phyloP scores from a whole-genome alignment of 1,140 invertebrate species.

The Tribolium castaneum region DNA sequence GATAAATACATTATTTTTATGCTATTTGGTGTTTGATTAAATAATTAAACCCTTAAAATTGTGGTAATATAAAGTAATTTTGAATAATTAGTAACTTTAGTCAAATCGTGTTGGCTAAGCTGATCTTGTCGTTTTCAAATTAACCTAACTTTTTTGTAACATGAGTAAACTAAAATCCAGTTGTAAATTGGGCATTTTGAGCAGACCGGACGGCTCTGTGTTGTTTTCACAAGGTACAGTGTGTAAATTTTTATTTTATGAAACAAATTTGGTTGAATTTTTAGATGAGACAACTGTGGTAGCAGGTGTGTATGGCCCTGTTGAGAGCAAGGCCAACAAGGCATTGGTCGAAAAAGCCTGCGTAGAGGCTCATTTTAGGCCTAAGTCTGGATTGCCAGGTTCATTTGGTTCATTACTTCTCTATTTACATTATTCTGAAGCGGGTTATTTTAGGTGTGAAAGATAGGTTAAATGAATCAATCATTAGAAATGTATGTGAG shows the following conservation, averaged over 20 bases:
- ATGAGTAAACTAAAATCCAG: constrained; percentile 62
- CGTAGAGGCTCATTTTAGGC: constrained; percentile 81
- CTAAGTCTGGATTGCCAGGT: constrained; percentile 81
- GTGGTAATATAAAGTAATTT: neutral
- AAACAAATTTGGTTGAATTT: constrained; percentile 54
- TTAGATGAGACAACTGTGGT: constrained; percentile 82
- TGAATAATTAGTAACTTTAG: neutral
- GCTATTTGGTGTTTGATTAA: neutral
- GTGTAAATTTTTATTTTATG: constrained; percentile 3
- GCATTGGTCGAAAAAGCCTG: constrained; percentile 82
- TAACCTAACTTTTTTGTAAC: constrained; percentile 33
- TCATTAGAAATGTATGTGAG: constrained; percentile 82
- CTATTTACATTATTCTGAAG: neutral
- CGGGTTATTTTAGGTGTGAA: constrained; percentile 67
- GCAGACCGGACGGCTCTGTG: constrained; percentile 79
- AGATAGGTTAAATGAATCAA: constrained; percentile 80
- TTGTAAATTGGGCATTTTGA: constrained; percentile 77
- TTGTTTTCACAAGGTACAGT: constrained; percentile 75
- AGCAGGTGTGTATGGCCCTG: constrained; percentile 84
- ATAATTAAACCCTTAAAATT: neutral
- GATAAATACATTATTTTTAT: constrained; percentile 33
- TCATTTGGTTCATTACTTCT: constrained; percentile 52
- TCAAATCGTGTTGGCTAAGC: neutral
- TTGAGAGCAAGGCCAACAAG: constrained; percentile 82
- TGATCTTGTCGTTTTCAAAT: neutral